phyloP scores from a whole-genome alignment of 2,113 vertebrate genomes.

The Embiotoca jacksoni region DNA sequence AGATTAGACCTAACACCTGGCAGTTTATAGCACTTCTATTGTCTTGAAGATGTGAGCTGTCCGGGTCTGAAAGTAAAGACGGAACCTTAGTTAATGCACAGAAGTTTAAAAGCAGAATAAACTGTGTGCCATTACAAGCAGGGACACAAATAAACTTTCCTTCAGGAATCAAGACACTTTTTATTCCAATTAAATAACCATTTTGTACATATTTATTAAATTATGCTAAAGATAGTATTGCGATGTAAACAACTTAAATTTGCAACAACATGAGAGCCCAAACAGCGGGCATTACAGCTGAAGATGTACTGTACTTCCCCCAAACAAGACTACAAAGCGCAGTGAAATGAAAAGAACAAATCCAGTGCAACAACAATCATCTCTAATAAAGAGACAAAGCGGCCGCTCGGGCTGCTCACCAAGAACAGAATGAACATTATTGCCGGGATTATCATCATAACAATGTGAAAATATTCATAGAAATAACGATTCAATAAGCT shows the following conservation, averaged over 20 bases:
- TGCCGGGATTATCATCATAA: slow-evolving; percentile 23
- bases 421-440: slow-evolving; percentile 26
- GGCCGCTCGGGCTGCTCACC: not conserved
- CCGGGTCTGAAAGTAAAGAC: not conserved
- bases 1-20: slow-evolving; percentile 12
- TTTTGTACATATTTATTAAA: too few relatives aligned
- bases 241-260: not conserved
- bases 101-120: not conserved
- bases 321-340: slow-evolving; percentile 16
- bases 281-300: not conserved
- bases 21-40: not conserved
- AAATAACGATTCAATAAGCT: slow-evolving; percentile 22
- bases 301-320: not conserved
- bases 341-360: slow-evolving; percentile 6
- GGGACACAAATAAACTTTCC: too few relatives aligned
- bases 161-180: not conserved
- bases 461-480: not conserved
- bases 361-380: not conserved
- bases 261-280: not conserved
- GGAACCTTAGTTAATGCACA: not conserved
- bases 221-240: too few relatives aligned
- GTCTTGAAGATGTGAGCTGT: not conserved
- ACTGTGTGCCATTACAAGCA: not conserved
- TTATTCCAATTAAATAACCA: not conserved
- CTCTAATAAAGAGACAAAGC: slow-evolving; percentile 7